Evolutionary conservation across 53 echinoderm and acorn worm species (phyloP).

Genomic region (Stichopus horrens): DNA sequence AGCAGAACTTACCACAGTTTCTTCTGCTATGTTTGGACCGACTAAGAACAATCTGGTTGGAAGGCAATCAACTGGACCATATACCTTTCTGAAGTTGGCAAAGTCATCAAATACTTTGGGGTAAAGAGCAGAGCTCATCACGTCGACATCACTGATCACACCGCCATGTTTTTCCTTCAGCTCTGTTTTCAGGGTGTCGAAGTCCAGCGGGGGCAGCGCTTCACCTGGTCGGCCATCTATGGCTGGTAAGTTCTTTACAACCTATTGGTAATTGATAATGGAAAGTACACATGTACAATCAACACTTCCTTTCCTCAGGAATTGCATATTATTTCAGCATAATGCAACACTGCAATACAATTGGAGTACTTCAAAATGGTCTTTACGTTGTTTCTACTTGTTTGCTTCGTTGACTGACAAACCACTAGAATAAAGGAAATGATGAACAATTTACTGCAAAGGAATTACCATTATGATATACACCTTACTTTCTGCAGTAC

Average conservation of each 20-base stretch:
- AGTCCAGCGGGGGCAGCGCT: conserved; percentile 68
- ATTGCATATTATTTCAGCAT: too few species aligned
- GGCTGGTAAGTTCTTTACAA: conserved; percentile 59
- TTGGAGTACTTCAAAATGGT: too few species aligned
- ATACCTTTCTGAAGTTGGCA: conserved; percentile 68
- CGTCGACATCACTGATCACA: conserved; percentile 67
- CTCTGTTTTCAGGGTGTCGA: conserved; percentile 67
- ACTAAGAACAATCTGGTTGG: conserved; percentile 86
- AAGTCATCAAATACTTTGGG: conserved; percentile 96
- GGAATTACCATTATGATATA: too few species aligned
- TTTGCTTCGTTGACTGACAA: too few species aligned
- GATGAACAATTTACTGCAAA: too few species aligned
- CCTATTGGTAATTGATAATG: conserved; percentile 41
- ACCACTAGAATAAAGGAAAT: too few species aligned
- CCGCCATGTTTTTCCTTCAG: conserved; percentile 75
- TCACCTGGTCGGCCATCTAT: conserved; percentile 88
- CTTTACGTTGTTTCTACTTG: too few species aligned
- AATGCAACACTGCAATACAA: too few species aligned
- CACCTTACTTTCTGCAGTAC: too few species aligned
- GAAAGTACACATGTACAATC: not conserved
- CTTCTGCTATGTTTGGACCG: conserved; percentile 96
- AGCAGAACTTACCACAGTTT: conserved; percentile 73
- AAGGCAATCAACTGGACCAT: conserved; percentile 80
- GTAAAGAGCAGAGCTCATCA: conserved; percentile 92
- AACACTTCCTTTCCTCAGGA: not conserved